Evolutionary conservation across 1,140 invertebrate species (phyloP), one percentile per base, ranked within the genome.

Genomic region (Listronotus bonariensis): DNA sequence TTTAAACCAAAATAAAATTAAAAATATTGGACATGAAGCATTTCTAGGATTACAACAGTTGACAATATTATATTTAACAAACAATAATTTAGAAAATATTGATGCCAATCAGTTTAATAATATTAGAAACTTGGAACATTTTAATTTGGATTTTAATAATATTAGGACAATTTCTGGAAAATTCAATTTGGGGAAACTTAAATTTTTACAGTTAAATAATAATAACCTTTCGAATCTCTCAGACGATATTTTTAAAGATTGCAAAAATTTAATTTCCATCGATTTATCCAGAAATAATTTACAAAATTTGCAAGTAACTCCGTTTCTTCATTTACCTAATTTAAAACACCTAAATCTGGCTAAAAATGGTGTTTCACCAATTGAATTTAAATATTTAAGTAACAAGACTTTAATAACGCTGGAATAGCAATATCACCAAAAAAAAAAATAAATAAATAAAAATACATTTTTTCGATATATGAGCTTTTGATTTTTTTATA

Each of bases 201-300:
- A 31, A n/a, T 49, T 49, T 49, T 20, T 49, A 18, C 15, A 49
- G 6, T 31, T 49, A n/a, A 31, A 31, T 49, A 18, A 49, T 49
- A 49, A 49, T 26, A 49, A 49, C 0, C 20, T 49, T 4, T 18
- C n/a, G 18, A 18, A 49, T 26, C 8, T 49, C 3, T 17, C 15
- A 18, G n/a, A 49, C 18, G 20, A 31, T 6, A 17, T 49, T 18
- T 49, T 49, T 31, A n/a, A 49, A 11, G 26, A 20, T 10, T 49
- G 17, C 18, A 49, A 11, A 20, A 31, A 49, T 11, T 49, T 49
- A 26, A n/a, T 20, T 4, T 49, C 46, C 1, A 31, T 49, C 7
- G 46, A 49, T 49, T 11, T 49, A n/a, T 49, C 46, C 18, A n/a
- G 18, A 10, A 49, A 49, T 26, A 49, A 49, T 12, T 20, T 49